These are phyloP conservation scores for Erythrolamprus reginae DNA, from an alignment of 2,113 vertebrate genomes.

Conservation along the genomic window DNA sequence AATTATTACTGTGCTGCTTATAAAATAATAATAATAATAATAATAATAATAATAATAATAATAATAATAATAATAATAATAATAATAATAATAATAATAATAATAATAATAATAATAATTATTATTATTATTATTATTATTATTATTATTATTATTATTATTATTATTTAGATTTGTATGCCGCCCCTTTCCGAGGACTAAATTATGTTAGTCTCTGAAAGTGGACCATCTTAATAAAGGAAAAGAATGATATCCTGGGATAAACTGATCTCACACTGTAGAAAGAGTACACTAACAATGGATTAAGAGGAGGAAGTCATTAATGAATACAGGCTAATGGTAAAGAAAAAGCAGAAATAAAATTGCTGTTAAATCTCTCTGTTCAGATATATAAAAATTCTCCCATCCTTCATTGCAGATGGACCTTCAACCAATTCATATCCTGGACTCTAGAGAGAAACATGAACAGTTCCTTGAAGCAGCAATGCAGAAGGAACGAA, in stretches of 20 bases:
- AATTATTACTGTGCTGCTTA: neutral
- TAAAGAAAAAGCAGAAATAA: neutral
- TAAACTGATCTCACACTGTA: neutral
- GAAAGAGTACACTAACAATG: neutral
- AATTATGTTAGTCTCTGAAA: no score
- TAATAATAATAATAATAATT: no score
- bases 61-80: no score
- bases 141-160: no score
- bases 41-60: no score
- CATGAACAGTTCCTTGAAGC: neutral
- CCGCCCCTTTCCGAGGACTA: no score
- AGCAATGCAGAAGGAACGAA: neutral
- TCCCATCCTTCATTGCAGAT: neutral
- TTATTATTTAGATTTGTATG: no score
- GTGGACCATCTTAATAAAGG: no score
- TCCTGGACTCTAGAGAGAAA: fast-evolving
- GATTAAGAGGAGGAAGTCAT: neutral
- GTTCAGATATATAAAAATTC: neutral
- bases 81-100: no score
- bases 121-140: no score
- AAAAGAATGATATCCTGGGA: no score
- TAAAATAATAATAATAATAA: no score
- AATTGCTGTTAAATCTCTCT: neutral
- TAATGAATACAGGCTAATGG: neutral
- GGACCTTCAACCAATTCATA: neutral